Evolutionary conservation across 1,140 invertebrate species (phyloP).

Genomic region (Magallana ariakensis): DNA sequence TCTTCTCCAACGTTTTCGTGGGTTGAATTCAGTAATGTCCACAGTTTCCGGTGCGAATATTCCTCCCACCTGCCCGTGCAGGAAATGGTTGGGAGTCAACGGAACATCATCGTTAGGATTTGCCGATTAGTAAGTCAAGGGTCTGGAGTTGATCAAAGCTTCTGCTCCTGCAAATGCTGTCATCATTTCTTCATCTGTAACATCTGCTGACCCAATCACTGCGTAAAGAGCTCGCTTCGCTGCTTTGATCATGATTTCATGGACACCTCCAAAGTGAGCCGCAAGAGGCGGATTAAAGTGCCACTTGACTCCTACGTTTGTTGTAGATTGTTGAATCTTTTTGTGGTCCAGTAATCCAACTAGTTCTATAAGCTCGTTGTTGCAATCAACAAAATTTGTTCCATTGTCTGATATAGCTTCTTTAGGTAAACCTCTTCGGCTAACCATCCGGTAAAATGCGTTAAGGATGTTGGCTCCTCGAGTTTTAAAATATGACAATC

Average conservation of each 20-base stretch:
- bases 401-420: no score
- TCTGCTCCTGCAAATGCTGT: slow-evolving; percentile 48
- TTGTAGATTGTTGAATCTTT: no score
- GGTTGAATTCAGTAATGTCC: not conserved
- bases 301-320: no score
- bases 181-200: slow-evolving; percentile 47
- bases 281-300: no score
- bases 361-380: no score
- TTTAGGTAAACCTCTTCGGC: no score
- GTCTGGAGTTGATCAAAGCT: slow-evolving; percentile 42
- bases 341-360: no score
- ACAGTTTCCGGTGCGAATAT: slow-evolving; percentile 26
- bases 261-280: no score
- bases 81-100: slow-evolving; percentile 42
- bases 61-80: slow-evolving; percentile 25
- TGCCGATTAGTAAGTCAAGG: slow-evolving; percentile 45
- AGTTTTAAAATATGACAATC: no score
- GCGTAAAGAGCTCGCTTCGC: slow-evolving; percentile 67
- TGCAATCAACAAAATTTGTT: no score
- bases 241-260: slow-evolving; percentile 77
- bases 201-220: slow-evolving; percentile 38
- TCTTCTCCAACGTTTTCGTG: slow-evolving; percentile 8
- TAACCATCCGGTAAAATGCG: no score
- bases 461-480: no score
- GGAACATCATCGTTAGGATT: slow-evolving; percentile 3